Conservation (phyloP, 2,797 vertebrate species). For the Acrossocheilus wenchowensis region DNA sequence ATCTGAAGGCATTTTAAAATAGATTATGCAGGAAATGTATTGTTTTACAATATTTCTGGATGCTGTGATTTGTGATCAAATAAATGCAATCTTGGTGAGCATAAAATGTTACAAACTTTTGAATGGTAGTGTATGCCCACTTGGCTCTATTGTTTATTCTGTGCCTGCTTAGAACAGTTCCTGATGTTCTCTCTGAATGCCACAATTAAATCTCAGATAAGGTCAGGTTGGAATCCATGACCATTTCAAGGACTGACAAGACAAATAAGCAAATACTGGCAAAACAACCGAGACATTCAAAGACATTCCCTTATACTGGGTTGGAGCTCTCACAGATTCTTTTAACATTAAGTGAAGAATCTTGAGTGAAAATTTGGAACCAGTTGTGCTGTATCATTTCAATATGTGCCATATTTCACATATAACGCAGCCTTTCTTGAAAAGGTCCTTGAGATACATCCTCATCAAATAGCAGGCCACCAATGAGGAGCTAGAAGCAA, state of each 20-base stretch:
- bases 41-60: neutral
- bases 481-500: neutral
- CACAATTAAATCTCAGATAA: neutral
- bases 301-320: neutral
- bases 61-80: neutral
- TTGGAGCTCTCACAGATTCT: neutral
- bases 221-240: neutral
- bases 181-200: conserved; percentile 14
- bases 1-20: neutral
- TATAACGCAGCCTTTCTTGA: neutral
- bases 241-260: conserved; percentile 21
- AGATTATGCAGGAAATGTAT: neutral
- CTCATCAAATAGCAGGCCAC: neutral
- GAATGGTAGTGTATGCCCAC: neutral
- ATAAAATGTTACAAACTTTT: neutral
- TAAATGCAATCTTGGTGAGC: neutral
- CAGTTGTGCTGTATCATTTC: neutral
- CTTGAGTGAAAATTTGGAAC: neutral
- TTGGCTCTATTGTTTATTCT: conserved; percentile 7
- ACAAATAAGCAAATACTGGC: neutral
- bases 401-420: neutral
- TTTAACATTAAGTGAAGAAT: neutral
- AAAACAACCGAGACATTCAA: too few relatives aligned
- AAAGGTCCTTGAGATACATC: neutral
- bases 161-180: neutral